These are phyloP conservation scores for Drosophila virilis DNA, from an alignment of 1,140 invertebrate species.

Conservation along the genomic window DNA sequence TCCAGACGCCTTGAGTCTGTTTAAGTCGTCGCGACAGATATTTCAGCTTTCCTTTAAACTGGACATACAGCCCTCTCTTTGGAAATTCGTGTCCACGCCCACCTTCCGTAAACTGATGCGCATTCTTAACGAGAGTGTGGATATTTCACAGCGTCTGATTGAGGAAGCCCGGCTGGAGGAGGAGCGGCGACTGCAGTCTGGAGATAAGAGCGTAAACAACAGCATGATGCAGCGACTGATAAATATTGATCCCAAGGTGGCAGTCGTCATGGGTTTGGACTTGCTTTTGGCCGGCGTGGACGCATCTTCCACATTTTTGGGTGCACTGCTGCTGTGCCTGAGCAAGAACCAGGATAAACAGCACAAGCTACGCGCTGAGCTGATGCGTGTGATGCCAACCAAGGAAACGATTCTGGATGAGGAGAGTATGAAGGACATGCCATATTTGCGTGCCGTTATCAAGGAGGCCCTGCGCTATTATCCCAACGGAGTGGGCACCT, in stretches of 20 bases:
- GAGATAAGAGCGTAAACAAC: constrained; percentile 27
- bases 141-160: constrained; percentile 44
- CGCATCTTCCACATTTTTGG: constrained; percentile 73
- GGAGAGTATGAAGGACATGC: constrained; percentile 77
- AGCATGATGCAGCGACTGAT: constrained; percentile 87
- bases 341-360: constrained; percentile 85
- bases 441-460: constrained; percentile 86
- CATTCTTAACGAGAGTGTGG: constrained; percentile 65
- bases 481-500: constrained; percentile 93
- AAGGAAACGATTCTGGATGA: constrained; percentile 81
- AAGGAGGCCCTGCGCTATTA: constrained; percentile 90
- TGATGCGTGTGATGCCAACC: constrained; percentile 73
- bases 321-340: constrained; percentile 63
- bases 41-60: constrained; percentile 75
- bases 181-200: constrained; percentile 36
- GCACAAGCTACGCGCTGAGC: constrained; percentile 85
- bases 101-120: constrained; percentile 86
- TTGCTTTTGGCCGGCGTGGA: constrained; percentile 91
- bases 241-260: constrained; percentile 86
- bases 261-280: constrained; percentile 88
- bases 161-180: constrained; percentile 32
- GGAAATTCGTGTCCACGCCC: constrained; percentile 86
- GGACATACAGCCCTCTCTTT: constrained; percentile 87
- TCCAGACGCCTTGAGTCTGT: constrained; percentile 30
- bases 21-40: constrained; percentile 14